Evolutionary conservation across 2,113 vertebrate species (phyloP).

Genomic region (Poecilia latipinna): DNA sequence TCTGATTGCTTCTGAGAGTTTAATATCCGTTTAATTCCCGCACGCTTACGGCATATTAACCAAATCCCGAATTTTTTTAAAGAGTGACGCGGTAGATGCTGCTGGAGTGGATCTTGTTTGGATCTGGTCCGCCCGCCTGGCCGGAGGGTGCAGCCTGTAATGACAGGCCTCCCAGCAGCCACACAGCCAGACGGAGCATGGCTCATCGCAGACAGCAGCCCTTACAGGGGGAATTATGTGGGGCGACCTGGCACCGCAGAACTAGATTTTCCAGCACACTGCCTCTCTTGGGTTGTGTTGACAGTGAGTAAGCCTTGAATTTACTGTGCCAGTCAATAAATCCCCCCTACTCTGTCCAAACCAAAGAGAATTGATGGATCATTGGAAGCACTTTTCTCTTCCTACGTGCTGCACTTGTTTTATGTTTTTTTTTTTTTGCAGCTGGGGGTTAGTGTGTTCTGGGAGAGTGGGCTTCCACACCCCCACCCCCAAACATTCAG

Average conservation of each 20-base stretch:
- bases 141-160: constrained; percentile 73
- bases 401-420: constrained; percentile 55
- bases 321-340: constrained; percentile 75
- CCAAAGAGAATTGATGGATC: constrained; percentile 71
- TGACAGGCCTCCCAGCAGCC: constrained; percentile 71
- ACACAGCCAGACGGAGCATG: constrained; percentile 65
- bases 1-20: neutral
- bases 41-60: constrained; percentile 29
- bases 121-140: constrained; percentile 57
- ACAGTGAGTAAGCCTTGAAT: constrained; percentile 76
- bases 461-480: constrained; percentile 2
- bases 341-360: constrained; percentile 57
- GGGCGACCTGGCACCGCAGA: constrained; percentile 69
- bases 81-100: constrained; percentile 47
- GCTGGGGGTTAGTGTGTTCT: constrained; percentile 11
- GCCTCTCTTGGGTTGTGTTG: constrained; percentile 69
- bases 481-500: neutral
- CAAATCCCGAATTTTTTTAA: constrained; percentile 22
- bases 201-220: constrained; percentile 70
- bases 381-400: constrained; percentile 58
- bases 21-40: constrained; percentile 20
- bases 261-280: constrained; percentile 71
- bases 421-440: constrained; percentile 15
- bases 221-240: constrained; percentile 73
- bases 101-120: constrained; percentile 55